These are phyloP conservation scores for Zelostemma sp. DNA, from an alignment of 1,140 invertebrate species.

Conservation along the genomic window DNA sequence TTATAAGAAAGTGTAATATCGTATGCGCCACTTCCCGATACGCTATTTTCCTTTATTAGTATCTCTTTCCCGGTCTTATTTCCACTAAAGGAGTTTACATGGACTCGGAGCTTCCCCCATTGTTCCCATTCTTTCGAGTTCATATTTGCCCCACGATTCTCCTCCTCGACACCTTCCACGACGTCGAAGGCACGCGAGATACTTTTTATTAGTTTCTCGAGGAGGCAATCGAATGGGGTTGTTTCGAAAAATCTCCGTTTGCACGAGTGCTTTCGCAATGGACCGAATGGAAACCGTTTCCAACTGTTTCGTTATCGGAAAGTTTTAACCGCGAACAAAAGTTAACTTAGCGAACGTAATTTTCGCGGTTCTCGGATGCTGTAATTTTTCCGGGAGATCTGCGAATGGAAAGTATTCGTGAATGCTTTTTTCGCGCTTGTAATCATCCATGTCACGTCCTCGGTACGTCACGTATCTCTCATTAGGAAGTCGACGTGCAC, in stretches of 20 bases:
- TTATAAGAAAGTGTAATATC: slow-evolving; percentile 49
- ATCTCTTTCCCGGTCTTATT: background rate
- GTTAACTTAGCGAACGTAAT: too few species aligned
- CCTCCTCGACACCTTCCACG: slow-evolving; percentile 12
- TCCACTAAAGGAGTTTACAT: background rate
- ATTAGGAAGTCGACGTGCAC: slow-evolving; percentile 40
- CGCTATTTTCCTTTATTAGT: background rate
- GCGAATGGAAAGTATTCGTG: background rate
- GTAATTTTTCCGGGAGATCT: background rate
- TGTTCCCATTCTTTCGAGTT: slow-evolving; percentile 8
- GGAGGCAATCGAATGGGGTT: slow-evolving; percentile 35
- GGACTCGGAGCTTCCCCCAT: slow-evolving; percentile 5
- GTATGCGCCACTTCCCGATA: slow-evolving; percentile 1
- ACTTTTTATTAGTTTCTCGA: slow-evolving; percentile 60
- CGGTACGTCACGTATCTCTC: slow-evolving; percentile 41
- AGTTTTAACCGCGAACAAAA: background rate
- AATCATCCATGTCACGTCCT: slow-evolving; percentile 39
- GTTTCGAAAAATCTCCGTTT: slow-evolving; percentile 6
- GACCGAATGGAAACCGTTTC: background rate
- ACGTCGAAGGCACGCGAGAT: slow-evolving; percentile 18
- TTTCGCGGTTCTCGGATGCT: too few species aligned
- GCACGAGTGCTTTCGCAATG: background rate
- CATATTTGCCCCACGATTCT: slow-evolving; percentile 6
- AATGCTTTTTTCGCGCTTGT: background rate
- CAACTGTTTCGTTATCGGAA: background rate